phyloP scores from a whole-genome alignment of 2,113 vertebrate genomes.

The Equus przewalskii region DNA sequence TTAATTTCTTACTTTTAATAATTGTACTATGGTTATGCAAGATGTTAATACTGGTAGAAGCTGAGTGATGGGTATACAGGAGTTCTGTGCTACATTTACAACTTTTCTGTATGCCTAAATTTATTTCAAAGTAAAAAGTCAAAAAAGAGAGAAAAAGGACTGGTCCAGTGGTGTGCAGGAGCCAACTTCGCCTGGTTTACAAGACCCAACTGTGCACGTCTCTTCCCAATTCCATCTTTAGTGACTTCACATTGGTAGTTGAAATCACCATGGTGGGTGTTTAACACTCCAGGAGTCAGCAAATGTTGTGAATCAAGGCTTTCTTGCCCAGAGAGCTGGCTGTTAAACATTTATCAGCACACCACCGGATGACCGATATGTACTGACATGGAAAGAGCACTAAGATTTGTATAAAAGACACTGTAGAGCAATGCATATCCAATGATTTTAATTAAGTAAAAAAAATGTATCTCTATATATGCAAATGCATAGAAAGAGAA shows the following conservation, averaged over 20 bases:
- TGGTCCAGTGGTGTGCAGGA: background rate
- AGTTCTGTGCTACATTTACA: background rate
- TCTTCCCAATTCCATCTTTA: background rate
- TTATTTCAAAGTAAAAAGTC: slow-evolving; percentile 47
- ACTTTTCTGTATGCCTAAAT: slow-evolving; percentile 25
- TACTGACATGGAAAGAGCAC: background rate
- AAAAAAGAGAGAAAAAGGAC: background rate
- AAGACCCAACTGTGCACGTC: background rate
- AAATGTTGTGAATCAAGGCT: slow-evolving; percentile 37
- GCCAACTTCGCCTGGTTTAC: background rate
- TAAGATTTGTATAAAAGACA: background rate
- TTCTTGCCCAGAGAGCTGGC: background rate
- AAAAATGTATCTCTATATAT: background rate
- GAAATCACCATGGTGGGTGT: background rate
- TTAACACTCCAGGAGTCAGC: background rate
- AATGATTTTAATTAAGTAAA: background rate
- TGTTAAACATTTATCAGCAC: slow-evolving; percentile 49
- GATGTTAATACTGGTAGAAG: background rate
- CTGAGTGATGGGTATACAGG: background rate
- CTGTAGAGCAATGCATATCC: background rate
- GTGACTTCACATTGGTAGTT: background rate
- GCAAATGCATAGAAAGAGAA: background rate
- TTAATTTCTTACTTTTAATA: slow-evolving; percentile 24
- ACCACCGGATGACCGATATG: background rate
- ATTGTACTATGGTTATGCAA: background rate